These are phyloP conservation scores for Centruroides vittatus DNA, from an alignment of 1,140 invertebrate species.

Conservation along the genomic window DNA sequence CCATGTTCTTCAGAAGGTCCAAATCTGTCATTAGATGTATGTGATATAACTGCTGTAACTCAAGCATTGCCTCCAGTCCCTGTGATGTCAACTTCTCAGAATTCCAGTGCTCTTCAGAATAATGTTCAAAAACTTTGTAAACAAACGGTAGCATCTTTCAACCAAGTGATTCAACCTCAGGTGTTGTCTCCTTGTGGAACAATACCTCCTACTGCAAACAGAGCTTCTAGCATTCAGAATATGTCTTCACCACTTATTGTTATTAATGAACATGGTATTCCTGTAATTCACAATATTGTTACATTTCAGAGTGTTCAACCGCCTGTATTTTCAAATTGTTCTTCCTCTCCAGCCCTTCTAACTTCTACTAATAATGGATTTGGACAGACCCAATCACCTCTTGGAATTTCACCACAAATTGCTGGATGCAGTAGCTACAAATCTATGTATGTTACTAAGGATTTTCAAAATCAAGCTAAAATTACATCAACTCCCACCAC, in stretches of 20 bases:
- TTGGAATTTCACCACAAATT: too few relatives aligned
- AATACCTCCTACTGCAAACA: too few relatives aligned
- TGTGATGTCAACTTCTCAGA: slow-evolving; percentile 16
- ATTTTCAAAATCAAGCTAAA: neutral
- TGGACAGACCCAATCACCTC: too few relatives aligned
- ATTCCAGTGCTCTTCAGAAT: neutral
- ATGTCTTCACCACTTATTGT: slow-evolving; percentile 14
- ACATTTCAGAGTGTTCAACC: neutral
- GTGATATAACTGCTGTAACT: slow-evolving; percentile 9
- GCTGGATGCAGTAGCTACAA: too few relatives aligned
- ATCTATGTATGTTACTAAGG: neutral
- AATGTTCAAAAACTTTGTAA: neutral
- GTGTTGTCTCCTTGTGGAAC: neutral
- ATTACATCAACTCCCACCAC: neutral
- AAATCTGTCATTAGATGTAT: too few relatives aligned
- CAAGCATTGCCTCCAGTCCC: slow-evolving; percentile 15
- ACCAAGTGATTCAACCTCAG: neutral
- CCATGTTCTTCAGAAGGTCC: too few relatives aligned
- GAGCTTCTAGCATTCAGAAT: too few relatives aligned
- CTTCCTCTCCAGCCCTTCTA: neutral
- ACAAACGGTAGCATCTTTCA: neutral
- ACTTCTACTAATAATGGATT: neutral
- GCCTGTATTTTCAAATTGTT: neutral
- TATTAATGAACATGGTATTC: slow-evolving; percentile 25
- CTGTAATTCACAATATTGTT: slow-evolving; percentile 20